These are phyloP conservation scores for Theodoxus fluviatilis DNA, from an alignment of 2,888 invertebrate species.

Conservation along the genomic window DNA sequence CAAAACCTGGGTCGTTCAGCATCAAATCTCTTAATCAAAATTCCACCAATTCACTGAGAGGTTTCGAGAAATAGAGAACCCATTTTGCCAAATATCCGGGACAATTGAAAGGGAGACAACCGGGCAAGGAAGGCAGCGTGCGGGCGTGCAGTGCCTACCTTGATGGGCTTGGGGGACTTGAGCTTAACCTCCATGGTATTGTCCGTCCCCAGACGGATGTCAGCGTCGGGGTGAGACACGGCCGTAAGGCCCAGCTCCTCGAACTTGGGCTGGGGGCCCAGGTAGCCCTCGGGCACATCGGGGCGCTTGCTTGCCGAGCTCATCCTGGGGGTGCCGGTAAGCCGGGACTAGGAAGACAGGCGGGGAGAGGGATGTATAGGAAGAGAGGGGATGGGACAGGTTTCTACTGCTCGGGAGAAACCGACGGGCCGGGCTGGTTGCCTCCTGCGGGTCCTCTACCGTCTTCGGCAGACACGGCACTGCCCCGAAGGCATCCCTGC, in stretches of 20 bases:
- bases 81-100: neutral
- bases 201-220: slow-evolving; percentile 29
- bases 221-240: slow-evolving; percentile 37
- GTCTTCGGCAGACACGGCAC: too few species aligned
- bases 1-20: neutral
- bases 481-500: too few species aligned
- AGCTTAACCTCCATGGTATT: slow-evolving; percentile 44
- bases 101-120: neutral
- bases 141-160: slow-evolving; percentile 27
- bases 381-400: too few species aligned
- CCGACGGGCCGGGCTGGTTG: too few species aligned
- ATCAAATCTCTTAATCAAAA: neutral
- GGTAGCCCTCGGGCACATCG: slow-evolving; percentile 49
- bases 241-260: slow-evolving; percentile 42
- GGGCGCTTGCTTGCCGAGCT: too few species aligned
- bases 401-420: too few species aligned
- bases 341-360: too few species aligned
- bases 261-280: slow-evolving; percentile 55
- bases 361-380: too few species aligned
- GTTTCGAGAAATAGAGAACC: neutral
- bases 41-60: neutral
- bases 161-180: slow-evolving; percentile 40
- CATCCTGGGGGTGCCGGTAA: too few species aligned
- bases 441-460: too few species aligned
- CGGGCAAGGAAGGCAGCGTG: neutral